These are phyloP conservation scores for Etheostoma cragini DNA, from an alignment of 2,113 vertebrate genomes.

Conservation along the genomic window DNA sequence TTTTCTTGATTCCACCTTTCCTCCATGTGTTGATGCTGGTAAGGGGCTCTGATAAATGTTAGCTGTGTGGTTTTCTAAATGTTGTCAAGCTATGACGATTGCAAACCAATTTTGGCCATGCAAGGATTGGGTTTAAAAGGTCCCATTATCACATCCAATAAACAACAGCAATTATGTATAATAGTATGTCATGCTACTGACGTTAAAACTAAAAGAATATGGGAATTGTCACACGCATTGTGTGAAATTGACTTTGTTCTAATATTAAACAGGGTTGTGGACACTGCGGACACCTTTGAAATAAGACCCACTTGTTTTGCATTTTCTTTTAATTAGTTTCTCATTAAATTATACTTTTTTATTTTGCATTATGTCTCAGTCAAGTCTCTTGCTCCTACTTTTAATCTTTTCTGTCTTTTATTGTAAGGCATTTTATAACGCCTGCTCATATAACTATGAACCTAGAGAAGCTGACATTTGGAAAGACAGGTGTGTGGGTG, in stretches of 20 bases:
- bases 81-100: constrained; percentile 76
- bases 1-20: constrained; percentile 2
- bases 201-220: constrained; percentile 67
- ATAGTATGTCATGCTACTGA: constrained; percentile 70
- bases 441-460: not conserved
- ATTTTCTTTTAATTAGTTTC: not conserved
- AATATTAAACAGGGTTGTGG: not conserved
- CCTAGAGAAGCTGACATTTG: not conserved
- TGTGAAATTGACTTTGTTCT: constrained; percentile 4
- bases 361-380: not conserved
- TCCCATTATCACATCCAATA: constrained; percentile 75
- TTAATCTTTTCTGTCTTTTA: not conserved
- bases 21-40: constrained; percentile 15
- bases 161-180: constrained; percentile 76
- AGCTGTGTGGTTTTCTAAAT: constrained; percentile 30
- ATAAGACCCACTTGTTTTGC: not conserved
- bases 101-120: constrained; percentile 75
- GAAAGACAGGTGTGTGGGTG: too few species aligned
- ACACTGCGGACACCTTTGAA: not conserved
- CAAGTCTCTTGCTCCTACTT: not conserved
- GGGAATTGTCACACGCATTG: constrained; percentile 22
- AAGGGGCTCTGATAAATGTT: constrained; percentile 29
- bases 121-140: constrained; percentile 69
- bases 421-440: not conserved
- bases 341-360: not conserved